Base-by-base conservation (phyloP, 2,888 invertebrate genomes). In the Macaria notata region DNA sequence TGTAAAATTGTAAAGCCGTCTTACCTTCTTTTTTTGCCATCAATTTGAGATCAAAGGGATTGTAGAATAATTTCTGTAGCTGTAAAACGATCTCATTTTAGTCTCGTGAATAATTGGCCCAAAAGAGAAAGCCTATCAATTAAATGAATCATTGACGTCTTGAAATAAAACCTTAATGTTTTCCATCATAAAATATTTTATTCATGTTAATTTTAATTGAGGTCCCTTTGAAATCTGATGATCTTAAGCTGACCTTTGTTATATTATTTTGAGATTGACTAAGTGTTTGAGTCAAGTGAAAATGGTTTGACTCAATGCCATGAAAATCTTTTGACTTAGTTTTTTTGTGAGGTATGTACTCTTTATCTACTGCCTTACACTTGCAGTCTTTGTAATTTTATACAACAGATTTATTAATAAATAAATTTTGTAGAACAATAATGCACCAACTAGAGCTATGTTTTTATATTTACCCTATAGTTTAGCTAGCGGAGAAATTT, bases 41-140 rank as follows among this genome's bases (percentile, higher is more conserved):
- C 38, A 50, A 54, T 59, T 54, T 49, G 53, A 59, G 56, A 53
- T 52, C 52, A 61, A 61, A 65, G 63, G 53, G 52, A 46, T 61
- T 59, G 48, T 3, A 59, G 49, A 55, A 56, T 63, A 58, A 59
- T 62, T 61, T 59, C 63, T 41, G 49, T 46, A 58, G 49, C 57
- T 47, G 56, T 50, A 46, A 64, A 63, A 60, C 51, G 50, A 46
- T 44, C 39, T 56, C 30, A 46, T 41, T 33, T 45, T 52, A 29
- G 41, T 30, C 36, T 9, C 39, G 48, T 52, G 19, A 19, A 39
- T 70, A 69, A 73, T 71, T 74, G 65, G 60, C 65, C 59, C 58
- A 68, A 71, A 62, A 66, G 65, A 68, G 64, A 68, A 72, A 63
- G 68, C 65, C 69, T 72, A 74, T 76, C 75, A 79, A 80, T 80